Conservation (phyloP, 37 sponge, comb jelly and placozoan species). For the Ianthella basta region DNA sequence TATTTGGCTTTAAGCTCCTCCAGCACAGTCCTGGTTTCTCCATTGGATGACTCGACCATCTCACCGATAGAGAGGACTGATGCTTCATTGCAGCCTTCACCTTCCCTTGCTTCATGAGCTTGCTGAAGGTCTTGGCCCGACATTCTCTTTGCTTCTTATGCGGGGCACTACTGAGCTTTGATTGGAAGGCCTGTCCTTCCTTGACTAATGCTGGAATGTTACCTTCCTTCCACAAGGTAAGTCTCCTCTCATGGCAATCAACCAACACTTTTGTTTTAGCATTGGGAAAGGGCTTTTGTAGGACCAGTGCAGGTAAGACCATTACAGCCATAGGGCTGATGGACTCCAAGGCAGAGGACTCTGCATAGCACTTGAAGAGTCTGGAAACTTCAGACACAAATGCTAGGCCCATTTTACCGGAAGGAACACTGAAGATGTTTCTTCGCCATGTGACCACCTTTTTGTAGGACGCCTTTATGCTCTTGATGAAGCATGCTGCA, state of each 20-base stretch:
- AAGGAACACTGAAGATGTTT: constrained; percentile 11
- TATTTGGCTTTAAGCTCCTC: neutral
- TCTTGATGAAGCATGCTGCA: neutral
- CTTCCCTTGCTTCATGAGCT: constrained; percentile 8
- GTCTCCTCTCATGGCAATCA: neutral
- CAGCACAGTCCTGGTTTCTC: neutral
- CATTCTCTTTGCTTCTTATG: neutral
- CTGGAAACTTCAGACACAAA: neutral
- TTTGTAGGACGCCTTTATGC: neutral
- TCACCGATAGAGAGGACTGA: neutral
- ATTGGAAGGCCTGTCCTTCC: neutral
- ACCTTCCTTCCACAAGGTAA: constrained; percentile 6
- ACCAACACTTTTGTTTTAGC: neutral
- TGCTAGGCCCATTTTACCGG: neutral
- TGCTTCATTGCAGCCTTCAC: constrained; percentile 23
- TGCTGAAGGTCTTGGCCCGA: neutral
- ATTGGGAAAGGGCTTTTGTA: constrained; percentile 9
- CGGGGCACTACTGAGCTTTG: neutral
- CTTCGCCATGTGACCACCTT: neutral
- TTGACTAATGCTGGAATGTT: neutral
- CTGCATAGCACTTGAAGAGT: neutral
- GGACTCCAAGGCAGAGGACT: neutral
- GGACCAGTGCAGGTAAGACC: constrained; percentile 1
- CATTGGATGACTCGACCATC: neutral
- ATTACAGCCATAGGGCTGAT: neutral